Percentiles rank a stretch among this genome's conserved stretches.
These are phyloP conservation scores for Gulo gulo DNA, from an alignment of 2,113 vertebrate species.

Conservation along the genomic window DNA sequence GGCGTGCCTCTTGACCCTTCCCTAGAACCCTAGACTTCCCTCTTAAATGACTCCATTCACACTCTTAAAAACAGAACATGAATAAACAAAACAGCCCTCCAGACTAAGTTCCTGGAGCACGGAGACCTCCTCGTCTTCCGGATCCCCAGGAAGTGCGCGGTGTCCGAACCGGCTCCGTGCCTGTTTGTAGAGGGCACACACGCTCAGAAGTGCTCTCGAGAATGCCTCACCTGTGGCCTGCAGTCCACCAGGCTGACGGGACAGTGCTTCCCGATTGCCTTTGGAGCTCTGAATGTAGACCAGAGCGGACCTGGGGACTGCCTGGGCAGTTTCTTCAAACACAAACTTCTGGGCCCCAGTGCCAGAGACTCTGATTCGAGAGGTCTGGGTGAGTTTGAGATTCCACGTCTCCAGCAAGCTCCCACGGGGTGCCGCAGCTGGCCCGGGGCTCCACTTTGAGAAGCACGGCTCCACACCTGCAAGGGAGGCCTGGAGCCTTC, in stretches of 20 bases:
- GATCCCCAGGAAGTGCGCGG: neutral
- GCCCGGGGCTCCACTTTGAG: accelerated
- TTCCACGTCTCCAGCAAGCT: neutral
- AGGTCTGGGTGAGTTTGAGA: neutral
- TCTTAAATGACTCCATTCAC: neutral
- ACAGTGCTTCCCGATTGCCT: neutral
- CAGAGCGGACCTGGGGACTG: neutral
- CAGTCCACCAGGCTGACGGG: neutral
- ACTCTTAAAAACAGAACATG: neutral
- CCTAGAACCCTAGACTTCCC: neutral
- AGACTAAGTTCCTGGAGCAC: neutral
- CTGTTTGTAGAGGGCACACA: neutral
- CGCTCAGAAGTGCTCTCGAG: neutral
- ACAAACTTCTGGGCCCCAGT: neutral
- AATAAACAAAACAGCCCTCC: neutral
- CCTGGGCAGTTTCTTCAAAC: neutral
- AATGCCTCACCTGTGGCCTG: neutral
- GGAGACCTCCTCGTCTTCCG: neutral
- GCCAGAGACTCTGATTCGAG: neutral
- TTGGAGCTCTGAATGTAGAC: neutral
- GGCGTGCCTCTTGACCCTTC: neutral
- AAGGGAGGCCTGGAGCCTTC: too few species aligned
- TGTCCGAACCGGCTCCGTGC: neutral
- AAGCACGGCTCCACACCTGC: neutral
- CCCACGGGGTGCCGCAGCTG: neutral